phyloP scores from a whole-genome alignment of 2,888 invertebrate species.

The Oligia fasciuncula region DNA sequence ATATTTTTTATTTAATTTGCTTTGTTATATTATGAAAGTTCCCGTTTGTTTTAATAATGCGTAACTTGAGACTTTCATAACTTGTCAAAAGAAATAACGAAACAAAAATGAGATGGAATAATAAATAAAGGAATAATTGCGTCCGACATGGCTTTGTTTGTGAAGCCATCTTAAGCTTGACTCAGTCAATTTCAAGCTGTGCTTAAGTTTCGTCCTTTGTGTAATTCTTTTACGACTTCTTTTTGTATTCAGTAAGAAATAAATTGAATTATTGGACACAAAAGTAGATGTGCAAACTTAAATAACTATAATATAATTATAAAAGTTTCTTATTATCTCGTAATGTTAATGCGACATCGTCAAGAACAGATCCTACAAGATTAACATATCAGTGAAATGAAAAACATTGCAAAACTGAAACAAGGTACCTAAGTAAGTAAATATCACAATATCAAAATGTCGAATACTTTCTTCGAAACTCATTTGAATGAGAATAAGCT shows the following conservation, averaged over 20 bases:
- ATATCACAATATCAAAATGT: conserved; percentile 82
- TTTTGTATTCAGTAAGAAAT: conserved; percentile 13
- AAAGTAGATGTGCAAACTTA: neutral
- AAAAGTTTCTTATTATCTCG: neutral
- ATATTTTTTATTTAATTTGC: conserved; percentile 52
- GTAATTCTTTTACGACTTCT: conserved; percentile 38
- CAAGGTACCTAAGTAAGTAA: conserved; percentile 66
- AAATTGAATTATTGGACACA: conserved; percentile 22
- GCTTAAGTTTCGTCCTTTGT: conserved; percentile 55
- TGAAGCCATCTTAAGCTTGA: conserved; percentile 65
- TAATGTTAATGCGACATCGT: conserved; percentile 10
- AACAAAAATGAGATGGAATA: conserved; percentile 73
- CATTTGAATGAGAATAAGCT: conserved; percentile 87
- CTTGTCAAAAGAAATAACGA: conserved; percentile 72
- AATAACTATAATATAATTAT: neutral
- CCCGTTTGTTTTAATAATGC: conserved; percentile 73
- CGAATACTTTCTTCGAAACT: conserved; percentile 82
- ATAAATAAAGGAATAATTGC: conserved; percentile 79
- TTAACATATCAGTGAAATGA: conserved; percentile 49
- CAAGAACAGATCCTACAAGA: conserved; percentile 2
- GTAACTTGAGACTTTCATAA: conserved; percentile 68
- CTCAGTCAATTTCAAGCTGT: conserved; percentile 63
- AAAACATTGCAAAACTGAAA: conserved; percentile 57
- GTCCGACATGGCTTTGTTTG: conserved; percentile 74
- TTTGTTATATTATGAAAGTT: conserved; percentile 61